Conservation (phyloP, 1,140 invertebrate genomes). For the Polypedilum vanderplanki region DNA sequence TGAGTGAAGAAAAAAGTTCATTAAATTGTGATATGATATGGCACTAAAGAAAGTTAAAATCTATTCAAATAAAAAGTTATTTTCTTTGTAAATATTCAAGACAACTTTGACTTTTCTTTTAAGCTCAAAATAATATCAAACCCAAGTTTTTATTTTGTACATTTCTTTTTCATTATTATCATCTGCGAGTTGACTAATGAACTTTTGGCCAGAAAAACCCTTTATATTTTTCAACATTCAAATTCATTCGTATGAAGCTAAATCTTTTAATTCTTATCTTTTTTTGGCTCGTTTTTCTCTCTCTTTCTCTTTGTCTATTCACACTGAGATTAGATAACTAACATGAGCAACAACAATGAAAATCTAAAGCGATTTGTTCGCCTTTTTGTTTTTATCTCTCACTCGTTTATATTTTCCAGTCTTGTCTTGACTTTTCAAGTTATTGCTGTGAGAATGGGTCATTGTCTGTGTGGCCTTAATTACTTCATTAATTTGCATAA, state of each 20-base stretch:
- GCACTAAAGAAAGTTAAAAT: not conserved
- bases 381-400: not conserved
- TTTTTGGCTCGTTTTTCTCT: not conserved
- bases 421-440: not conserved
- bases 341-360: not conserved
- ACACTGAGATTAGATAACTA: slow-evolving; percentile 17
- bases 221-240: not conserved
- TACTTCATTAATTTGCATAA: slow-evolving; percentile 24
- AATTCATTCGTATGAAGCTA: not conserved
- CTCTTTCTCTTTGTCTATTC: not conserved
- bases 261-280: not conserved
- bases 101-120: not conserved
- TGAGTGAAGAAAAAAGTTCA: not conserved
- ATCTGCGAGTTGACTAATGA: not conserved
- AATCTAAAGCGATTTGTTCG: slow-evolving; percentile 14
- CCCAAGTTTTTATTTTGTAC: too few relatives aligned
- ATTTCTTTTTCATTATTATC: too few relatives aligned
- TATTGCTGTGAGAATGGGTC: slow-evolving; percentile 1
- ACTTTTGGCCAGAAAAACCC: not conserved
- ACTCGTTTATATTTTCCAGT: not conserved
- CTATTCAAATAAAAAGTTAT: not conserved
- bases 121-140: too few relatives aligned
- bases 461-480: slow-evolving; percentile 27
- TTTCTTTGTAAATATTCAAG: not conserved
- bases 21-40: not conserved